Conservation (phyloP, 2,113 vertebrate genomes). For the Gracilinanus agilis region DNA sequence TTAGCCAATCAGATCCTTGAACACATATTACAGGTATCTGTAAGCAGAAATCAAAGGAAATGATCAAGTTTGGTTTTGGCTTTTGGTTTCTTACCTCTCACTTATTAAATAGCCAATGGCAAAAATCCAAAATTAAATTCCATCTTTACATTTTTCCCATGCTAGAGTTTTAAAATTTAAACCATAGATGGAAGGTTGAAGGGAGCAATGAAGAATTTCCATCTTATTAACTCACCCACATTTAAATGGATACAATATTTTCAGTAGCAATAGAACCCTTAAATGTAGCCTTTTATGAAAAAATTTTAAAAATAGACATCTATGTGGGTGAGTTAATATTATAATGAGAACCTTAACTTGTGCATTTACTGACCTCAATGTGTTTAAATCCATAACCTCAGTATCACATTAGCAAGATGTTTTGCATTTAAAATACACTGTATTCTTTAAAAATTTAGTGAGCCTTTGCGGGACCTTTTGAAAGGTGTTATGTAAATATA, state of each 20-base stretch:
- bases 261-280: conserved; percentile 38
- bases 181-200: not conserved
- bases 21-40: not conserved
- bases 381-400: conserved; percentile 70
- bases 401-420: conserved; percentile 44
- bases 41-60: not conserved
- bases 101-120: conserved; percentile 30
- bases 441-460: conserved; percentile 62
- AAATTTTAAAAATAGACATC: conserved; percentile 29
- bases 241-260: conserved; percentile 58
- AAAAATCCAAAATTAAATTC: conserved; percentile 55
- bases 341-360: conserved; percentile 50
- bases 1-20: conserved; percentile 15
- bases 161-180: conserved; percentile 56
- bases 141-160: conserved; percentile 5
- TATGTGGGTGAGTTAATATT: conserved; percentile 45
- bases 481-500: conserved; percentile 60
- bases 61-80: not conserved
- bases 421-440: conserved; percentile 64
- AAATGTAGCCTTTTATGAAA: conserved; percentile 43
- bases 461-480: conserved; percentile 53
- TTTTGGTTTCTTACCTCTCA: conserved; percentile 42
- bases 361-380: conserved; percentile 57
- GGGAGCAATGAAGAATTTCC: conserved; percentile 44
- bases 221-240: conserved; percentile 46